A percentile compares a stretch with the other conserved stretches of the same genome.
phyloP scores from a whole-genome alignment of 2,888 invertebrate species.

The Merodon equestris region DNA sequence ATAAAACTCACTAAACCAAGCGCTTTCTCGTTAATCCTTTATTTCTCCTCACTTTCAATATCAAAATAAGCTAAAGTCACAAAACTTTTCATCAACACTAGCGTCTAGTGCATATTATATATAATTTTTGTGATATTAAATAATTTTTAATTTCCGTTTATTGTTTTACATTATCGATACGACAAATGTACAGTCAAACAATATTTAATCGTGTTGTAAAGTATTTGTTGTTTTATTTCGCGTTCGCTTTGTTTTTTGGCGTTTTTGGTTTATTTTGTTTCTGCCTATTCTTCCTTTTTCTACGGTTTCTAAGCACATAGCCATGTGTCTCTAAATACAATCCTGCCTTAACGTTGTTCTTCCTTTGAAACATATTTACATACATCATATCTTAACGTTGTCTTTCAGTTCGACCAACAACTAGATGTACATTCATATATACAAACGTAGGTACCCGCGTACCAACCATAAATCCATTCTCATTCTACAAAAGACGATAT shows the following conservation, averaged over 20 bases:
- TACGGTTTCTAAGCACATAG: conserved; percentile 41
- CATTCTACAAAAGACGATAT: conserved; percentile 54
- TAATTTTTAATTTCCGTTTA: conserved; percentile 18
- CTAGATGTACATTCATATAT: conserved; percentile 55
- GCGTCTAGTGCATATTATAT: conserved; percentile 41
- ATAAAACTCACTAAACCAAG: conserved; percentile 80
- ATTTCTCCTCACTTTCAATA: conserved; percentile 30
- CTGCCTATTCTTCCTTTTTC: conserved; percentile 48
- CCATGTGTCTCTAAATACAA: not conserved
- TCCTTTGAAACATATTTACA: conserved; percentile 8
- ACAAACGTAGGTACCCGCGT: not conserved
- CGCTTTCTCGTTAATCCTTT: conserved; percentile 15
- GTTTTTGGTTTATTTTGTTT: conserved; percentile 39
- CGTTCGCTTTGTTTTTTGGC: conserved; percentile 43
- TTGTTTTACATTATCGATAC: conserved; percentile 14
- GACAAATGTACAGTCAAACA: conserved; percentile 52
- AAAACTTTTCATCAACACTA: conserved; percentile 43
- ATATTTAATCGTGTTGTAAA: conserved; percentile 43
- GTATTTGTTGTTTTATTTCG: conserved; percentile 53
- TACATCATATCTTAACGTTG: conserved; percentile 46
- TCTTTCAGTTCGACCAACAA: conserved; percentile 62
- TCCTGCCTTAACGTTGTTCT: conserved; percentile 2
- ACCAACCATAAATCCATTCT: conserved; percentile 10
- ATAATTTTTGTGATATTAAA: conserved; percentile 63
- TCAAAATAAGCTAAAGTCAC: not conserved